Percentiles rank a stretch among this genome's conserved stretches.
phyloP scores from a whole-genome alignment of 2,797 vertebrate species.

The Neostethus bicornis region DNA sequence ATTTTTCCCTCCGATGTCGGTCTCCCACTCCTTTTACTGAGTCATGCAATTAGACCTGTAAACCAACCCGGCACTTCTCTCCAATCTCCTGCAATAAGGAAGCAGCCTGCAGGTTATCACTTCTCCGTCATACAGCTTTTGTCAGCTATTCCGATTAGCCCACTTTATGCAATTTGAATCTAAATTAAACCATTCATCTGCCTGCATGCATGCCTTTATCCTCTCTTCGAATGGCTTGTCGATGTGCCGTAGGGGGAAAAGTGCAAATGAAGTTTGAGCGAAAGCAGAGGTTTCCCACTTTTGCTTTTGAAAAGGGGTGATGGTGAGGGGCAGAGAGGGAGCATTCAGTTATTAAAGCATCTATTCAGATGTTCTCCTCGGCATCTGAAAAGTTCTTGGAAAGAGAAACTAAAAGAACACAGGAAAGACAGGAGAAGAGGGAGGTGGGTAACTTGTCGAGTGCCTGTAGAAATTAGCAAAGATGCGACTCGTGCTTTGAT shows the following conservation, averaged over 20 bases:
- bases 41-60: constrained; percentile 73
- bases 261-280: constrained; percentile 42
- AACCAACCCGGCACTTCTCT: constrained; percentile 60
- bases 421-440: constrained; percentile 36
- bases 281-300: constrained; percentile 68
- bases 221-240: constrained; percentile 55
- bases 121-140: constrained; percentile 69
- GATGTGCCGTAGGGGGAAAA: constrained; percentile 38
- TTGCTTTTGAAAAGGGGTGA: constrained; percentile 47
- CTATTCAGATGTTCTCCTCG: constrained; percentile 47
- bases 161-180: constrained; percentile 76
- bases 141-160: constrained; percentile 77
- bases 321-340: constrained; percentile 15
- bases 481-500: constrained; percentile 50
- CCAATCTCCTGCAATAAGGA: constrained; percentile 62
- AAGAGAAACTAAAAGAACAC: constrained; percentile 35
- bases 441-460: constrained; percentile 44
- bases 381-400: constrained; percentile 48
- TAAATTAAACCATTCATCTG: constrained; percentile 78
- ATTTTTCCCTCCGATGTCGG: constrained; percentile 43
- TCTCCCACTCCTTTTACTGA: constrained; percentile 56
- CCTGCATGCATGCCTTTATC: constrained; percentile 51
- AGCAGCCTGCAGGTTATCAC: constrained; percentile 75
- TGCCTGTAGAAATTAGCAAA: constrained; percentile 46
- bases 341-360: constrained; percentile 38